These are phyloP conservation scores for Cremastinae sp. DNA, from an alignment of 2,888 invertebrate genomes.

Conservation along the genomic window DNA sequence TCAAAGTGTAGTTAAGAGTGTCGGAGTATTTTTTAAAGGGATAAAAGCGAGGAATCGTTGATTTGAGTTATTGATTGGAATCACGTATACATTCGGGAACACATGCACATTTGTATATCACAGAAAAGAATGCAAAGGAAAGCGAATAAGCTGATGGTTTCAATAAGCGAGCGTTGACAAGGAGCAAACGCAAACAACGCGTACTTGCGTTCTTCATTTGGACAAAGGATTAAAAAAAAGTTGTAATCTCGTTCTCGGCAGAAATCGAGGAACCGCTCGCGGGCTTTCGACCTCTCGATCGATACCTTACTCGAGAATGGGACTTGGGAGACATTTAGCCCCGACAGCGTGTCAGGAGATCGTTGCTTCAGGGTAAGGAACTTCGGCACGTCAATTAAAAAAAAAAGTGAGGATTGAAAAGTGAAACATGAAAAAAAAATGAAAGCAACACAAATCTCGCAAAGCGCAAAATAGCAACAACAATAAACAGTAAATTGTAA, in stretches of 20 bases:
- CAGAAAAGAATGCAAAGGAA: conserved; percentile 9
- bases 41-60: conserved; percentile 16
- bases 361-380: conserved; percentile 84
- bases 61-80: conserved; percentile 41
- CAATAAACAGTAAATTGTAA: conserved; percentile 47
- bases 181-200: conserved; percentile 22
- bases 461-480: conserved; percentile 39
- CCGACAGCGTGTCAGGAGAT: conserved; percentile 83
- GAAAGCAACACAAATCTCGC: conserved; percentile 26
- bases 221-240: conserved; percentile 67
- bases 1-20: background rate
- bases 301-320: conserved; percentile 84
- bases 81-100: conserved; percentile 23
- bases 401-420: conserved; percentile 29
- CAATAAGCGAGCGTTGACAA: conserved; percentile 27
- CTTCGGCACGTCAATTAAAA: conserved; percentile 61
- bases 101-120: background rate
- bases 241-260: conserved; percentile 77
- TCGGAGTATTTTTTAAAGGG: conserved; percentile 4
- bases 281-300: conserved; percentile 83
- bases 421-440: conserved; percentile 28
- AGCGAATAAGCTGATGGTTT: too few relatives aligned
- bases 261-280: conserved; percentile 81
- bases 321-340: conserved; percentile 84
- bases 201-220: conserved; percentile 31